Evolutionary conservation across 2,797 vertebrate genomes (phyloP), one percentile per base, ranked within the genome.

Genomic region (Gymnoscopelus braueri): DNA sequence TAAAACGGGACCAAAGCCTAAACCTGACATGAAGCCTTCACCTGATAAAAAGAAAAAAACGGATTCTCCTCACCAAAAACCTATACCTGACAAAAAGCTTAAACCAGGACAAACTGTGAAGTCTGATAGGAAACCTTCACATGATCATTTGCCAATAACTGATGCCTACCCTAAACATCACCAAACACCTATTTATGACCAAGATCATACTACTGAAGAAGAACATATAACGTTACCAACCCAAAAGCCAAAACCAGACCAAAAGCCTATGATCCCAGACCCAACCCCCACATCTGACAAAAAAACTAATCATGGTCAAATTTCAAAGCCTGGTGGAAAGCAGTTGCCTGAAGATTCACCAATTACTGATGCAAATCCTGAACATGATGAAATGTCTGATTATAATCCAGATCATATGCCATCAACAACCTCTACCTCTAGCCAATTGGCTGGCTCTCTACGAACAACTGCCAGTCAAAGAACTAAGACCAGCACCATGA

Each of bases 21-120:
- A 51, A 51, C 3, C 50, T 51, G 50, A 51, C 14, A 4, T 3
- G 6, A 51, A 15, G 14, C 50, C 13, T 51, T 51, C 50, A 51
- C 50, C 14, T 51, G 50, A 51, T 51, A 13, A 51, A 51, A 51
- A 51, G 39, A 10, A 44, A 39, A 39, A 39, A 39, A 1, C 39
- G 9, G 39, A 39, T 39, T 69, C 75, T 47, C 24, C 61, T 50
- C 54, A 39, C 2, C 65, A 51, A 24, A 88, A 78, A 81, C 67
- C 74, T 10, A 64, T 29, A 68, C 55, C 5, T 0, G 19, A 5
- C 10, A 51, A 15, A 15, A 65, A 65, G 14, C 57, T 50, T 48
- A 72, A 61, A 32, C 58, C 39, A 44, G 39, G 39, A 44, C 39
- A 44, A 44, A 44, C 5, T 44, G 39, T 8, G 39, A 44, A 44